phyloP scores from a whole-genome alignment of 2,113 vertebrate genomes.

The Pongo pygmaeus region DNA sequence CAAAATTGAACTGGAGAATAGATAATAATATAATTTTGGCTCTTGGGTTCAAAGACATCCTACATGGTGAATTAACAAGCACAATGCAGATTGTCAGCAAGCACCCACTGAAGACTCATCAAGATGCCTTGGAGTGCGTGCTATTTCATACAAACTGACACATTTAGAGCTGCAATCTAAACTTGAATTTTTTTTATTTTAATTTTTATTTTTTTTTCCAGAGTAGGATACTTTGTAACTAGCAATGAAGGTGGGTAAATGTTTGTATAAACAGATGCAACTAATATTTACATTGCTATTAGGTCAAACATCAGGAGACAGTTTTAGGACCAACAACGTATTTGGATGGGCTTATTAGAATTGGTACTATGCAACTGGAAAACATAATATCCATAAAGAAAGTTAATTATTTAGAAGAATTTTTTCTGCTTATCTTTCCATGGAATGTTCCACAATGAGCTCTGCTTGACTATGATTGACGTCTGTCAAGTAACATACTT shows the following conservation, averaged over 20 bases:
- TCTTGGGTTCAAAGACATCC: background rate
- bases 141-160: background rate
- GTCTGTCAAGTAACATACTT: background rate
- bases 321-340: background rate
- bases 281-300: background rate
- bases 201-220: background rate
- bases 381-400: background rate
- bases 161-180: background rate
- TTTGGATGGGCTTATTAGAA: background rate
- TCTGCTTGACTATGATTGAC: background rate
- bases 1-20: background rate
- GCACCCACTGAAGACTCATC: background rate
- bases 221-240: background rate
- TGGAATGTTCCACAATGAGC: background rate
- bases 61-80: background rate
- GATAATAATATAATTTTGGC: background rate
- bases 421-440: background rate
- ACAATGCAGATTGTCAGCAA: background rate
- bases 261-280: background rate
- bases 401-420: background rate
- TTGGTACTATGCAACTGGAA: background rate
- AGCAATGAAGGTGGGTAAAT: background rate
- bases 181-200: background rate
- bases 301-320: background rate
- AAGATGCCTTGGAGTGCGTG: background rate